phyloP scores from a whole-genome alignment of 2,888 invertebrate species.

The Falcaria lacertinaria region DNA sequence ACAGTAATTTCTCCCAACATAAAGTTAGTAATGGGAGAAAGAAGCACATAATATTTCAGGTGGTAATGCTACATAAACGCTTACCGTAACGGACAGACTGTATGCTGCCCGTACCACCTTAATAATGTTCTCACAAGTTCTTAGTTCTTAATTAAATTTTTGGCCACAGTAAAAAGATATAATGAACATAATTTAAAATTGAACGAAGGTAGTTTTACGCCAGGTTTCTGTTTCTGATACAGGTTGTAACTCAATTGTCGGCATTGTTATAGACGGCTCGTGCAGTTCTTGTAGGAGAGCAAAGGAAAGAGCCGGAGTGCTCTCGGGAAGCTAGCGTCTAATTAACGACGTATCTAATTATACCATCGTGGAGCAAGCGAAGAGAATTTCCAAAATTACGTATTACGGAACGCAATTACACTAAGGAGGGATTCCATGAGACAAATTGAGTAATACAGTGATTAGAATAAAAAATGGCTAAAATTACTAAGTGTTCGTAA shows the following conservation, averaged over 20 bases:
- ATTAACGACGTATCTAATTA: constrained; percentile 76
- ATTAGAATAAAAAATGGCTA: constrained; percentile 31
- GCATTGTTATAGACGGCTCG: constrained; percentile 22
- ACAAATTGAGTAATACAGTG: constrained; percentile 47
- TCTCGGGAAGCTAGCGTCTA: constrained; percentile 63
- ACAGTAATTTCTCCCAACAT: too few species aligned
- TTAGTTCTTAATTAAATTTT: too few species aligned
- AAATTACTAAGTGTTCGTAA: not conserved
- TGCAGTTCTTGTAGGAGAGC: constrained; percentile 45
- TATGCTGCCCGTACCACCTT: too few species aligned
- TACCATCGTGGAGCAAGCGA: constrained; percentile 54
- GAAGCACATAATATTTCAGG: too few species aligned
- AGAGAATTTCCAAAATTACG: constrained; percentile 67
- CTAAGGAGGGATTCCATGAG: constrained; percentile 55
- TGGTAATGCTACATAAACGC: too few species aligned
- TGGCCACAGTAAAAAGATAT: too few species aligned
- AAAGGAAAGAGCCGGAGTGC: constrained; percentile 60
- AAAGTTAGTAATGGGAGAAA: too few species aligned
- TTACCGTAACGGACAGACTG: too few species aligned
- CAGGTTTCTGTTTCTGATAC: not conserved
- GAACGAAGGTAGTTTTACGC: not conserved
- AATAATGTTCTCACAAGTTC: too few species aligned
- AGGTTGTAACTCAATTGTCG: constrained; percentile 34
- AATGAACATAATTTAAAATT: too few species aligned
- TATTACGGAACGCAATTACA: constrained; percentile 67